phyloP scores from a whole-genome alignment of 2,113 vertebrate species.

The Zosterops pallidus region DNA sequence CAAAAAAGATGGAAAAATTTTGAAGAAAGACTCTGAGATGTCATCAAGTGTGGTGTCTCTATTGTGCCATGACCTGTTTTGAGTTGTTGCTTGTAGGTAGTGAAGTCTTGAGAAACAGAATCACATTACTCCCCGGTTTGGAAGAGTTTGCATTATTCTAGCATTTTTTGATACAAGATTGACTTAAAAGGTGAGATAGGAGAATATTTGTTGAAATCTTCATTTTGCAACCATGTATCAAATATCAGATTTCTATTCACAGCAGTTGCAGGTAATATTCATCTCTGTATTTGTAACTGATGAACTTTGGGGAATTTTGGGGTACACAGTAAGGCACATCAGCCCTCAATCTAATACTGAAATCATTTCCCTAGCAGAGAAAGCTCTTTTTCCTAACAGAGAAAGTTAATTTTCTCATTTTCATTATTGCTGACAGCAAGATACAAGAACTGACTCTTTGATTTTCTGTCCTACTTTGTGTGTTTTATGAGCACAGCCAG shows the following conservation, averaged over 20 bases:
- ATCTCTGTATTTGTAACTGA: neutral
- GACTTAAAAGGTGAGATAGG: neutral
- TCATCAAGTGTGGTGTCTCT: neutral
- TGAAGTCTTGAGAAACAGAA: neutral
- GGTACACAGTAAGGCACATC: neutral
- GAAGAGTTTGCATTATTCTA: neutral
- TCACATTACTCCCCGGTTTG: neutral
- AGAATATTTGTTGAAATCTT: neutral
- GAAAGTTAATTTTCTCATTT: neutral
- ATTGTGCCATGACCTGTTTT: neutral
- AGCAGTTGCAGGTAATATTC: neutral
- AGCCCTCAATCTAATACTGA: neutral
- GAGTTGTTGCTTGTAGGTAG: neutral
- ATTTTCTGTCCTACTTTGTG: neutral
- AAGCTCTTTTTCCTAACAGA: neutral
- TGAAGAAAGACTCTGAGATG: neutral
- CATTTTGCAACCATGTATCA: neutral
- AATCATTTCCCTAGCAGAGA: neutral
- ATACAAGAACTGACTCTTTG: neutral
- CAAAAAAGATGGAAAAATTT: neutral
- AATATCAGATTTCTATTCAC: neutral
- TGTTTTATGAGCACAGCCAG: accelerated
- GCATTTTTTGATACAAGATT: neutral
- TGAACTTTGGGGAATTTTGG: neutral
- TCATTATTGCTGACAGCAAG: neutral